Evolutionary conservation across 2,888 invertebrate genomes (phyloP).

Genomic region (Pegoplata infirma): DNA sequence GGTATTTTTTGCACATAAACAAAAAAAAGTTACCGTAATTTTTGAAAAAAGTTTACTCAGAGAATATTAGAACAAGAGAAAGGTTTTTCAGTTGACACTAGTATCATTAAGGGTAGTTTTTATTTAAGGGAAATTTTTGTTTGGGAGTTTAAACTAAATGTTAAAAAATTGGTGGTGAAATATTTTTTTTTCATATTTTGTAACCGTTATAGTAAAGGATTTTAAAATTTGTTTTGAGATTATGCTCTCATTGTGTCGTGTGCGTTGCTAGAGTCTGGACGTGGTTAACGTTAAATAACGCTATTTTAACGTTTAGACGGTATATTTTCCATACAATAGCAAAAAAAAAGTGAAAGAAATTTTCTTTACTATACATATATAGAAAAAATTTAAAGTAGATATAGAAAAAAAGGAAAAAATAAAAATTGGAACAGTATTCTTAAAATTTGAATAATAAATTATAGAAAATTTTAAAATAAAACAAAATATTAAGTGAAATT

Average conservation of each 20-base stretch:
- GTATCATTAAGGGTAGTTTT: slow-evolving; percentile 46
- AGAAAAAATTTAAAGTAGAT: slow-evolving; percentile 48
- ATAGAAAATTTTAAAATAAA: slow-evolving; percentile 3
- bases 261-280: slow-evolving; percentile 78
- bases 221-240: slow-evolving; percentile 64
- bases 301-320: slow-evolving; percentile 55
- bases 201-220: slow-evolving; percentile 67
- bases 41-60: slow-evolving; percentile 18
- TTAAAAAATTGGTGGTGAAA: slow-evolving; percentile 65
- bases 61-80: not conserved
- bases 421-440: slow-evolving; percentile 52
- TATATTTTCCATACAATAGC: slow-evolving; percentile 39
- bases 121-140: slow-evolving; percentile 30
- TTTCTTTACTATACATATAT: slow-evolving; percentile 50
- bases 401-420: slow-evolving; percentile 54
- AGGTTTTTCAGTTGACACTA: not conserved
- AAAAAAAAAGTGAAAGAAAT: slow-evolving; percentile 56
- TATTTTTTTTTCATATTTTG: slow-evolving; percentile 18
- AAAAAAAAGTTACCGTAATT: slow-evolving; percentile 43
- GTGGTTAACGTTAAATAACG: slow-evolving; percentile 65
- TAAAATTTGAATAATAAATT: slow-evolving; percentile 24
- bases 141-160: not conserved
- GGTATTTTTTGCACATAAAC: not conserved
- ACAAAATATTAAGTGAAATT: slow-evolving; percentile 6
- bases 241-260: slow-evolving; percentile 75